A percentile compares a stretch with the other conserved stretches of the same genome.
Evolutionary conservation across 2,113 vertebrate genomes (phyloP).

Genomic region (Trichechus manatus): DNA sequence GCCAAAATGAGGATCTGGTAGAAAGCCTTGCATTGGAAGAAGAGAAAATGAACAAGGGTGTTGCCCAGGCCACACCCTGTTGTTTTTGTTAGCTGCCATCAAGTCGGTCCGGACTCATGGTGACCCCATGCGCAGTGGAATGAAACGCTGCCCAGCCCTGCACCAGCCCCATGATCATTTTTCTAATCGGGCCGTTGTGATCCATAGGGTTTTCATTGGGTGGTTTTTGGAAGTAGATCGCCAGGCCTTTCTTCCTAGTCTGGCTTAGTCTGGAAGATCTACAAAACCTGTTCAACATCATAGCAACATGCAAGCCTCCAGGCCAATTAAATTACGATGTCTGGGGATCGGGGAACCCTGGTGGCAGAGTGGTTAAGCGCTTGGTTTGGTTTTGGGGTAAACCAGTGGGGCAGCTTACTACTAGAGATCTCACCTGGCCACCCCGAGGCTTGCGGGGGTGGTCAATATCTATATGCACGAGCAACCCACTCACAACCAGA

Average conservation of each 20-base stretch:
- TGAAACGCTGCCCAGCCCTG: not conserved
- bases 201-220: not conserved
- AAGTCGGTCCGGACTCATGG: no score
- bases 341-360: not conserved
- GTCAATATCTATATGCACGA: no score
- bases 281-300: not conserved
- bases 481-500: no score
- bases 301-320: not conserved
- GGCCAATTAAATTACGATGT: not conserved
- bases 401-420: no score
- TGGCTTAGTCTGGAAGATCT: not conserved
- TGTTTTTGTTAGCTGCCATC: not conserved
- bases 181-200: not conserved
- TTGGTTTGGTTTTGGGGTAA: no score
- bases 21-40: not conserved
- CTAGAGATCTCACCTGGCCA: no score
- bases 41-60: constrained; percentile 21
- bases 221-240: not conserved
- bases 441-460: no score
- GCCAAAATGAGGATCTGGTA: not conserved
- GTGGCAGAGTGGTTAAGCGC: no score
- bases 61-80: not conserved
- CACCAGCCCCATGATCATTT: not conserved
- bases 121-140: no score
- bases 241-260: not conserved